A percentile compares a stretch with the other conserved stretches of the same genome.
These are phyloP conservation scores for Cololabis saira DNA, from an alignment of 2,113 vertebrate genomes.

Conservation along the genomic window DNA sequence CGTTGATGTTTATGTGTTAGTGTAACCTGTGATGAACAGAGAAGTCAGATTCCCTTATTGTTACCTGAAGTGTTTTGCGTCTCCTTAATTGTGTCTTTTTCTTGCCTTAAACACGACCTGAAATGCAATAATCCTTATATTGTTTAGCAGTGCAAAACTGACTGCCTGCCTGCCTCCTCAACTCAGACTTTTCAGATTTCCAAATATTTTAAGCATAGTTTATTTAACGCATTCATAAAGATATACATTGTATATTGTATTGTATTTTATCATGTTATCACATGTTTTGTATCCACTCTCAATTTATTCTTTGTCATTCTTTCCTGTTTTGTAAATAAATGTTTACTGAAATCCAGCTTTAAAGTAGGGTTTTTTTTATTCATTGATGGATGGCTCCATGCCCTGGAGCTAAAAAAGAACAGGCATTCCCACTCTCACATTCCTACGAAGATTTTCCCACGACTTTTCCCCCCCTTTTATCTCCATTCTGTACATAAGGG, in stretches of 20 bases:
- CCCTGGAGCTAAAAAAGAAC: slow-evolving; percentile 7
- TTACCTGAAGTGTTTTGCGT: slow-evolving; percentile 68
- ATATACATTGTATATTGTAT: slow-evolving; percentile 74
- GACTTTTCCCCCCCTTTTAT: slow-evolving; percentile 35
- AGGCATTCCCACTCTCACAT: slow-evolving; percentile 27
- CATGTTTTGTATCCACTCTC: slow-evolving; percentile 76
- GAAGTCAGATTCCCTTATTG: slow-evolving; percentile 55
- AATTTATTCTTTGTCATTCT: slow-evolving; percentile 70
- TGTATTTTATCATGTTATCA: slow-evolving; percentile 79
- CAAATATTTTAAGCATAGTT: slow-evolving; percentile 54
- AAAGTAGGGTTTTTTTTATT: slow-evolving; percentile 15
- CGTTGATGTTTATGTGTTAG: slow-evolving; percentile 65
- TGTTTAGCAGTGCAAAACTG: slow-evolving; percentile 57
- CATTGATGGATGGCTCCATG: background rate
- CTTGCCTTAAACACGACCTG: slow-evolving; percentile 74
- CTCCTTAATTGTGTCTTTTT: slow-evolving; percentile 39
- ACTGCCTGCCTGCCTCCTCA: slow-evolving; percentile 50
- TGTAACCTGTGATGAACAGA: slow-evolving; percentile 62
- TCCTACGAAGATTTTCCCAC: slow-evolving; percentile 67
- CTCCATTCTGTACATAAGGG: slow-evolving; percentile 28
- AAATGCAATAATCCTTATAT: slow-evolving; percentile 80
- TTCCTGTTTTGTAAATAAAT: slow-evolving; percentile 84
- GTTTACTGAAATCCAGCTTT: slow-evolving; percentile 62
- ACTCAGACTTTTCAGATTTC: slow-evolving; percentile 37
- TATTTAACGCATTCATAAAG: slow-evolving; percentile 70